Evolutionary conservation across 2,888 invertebrate genomes (phyloP).

Genomic region (Zygogramma bicolorata): DNA sequence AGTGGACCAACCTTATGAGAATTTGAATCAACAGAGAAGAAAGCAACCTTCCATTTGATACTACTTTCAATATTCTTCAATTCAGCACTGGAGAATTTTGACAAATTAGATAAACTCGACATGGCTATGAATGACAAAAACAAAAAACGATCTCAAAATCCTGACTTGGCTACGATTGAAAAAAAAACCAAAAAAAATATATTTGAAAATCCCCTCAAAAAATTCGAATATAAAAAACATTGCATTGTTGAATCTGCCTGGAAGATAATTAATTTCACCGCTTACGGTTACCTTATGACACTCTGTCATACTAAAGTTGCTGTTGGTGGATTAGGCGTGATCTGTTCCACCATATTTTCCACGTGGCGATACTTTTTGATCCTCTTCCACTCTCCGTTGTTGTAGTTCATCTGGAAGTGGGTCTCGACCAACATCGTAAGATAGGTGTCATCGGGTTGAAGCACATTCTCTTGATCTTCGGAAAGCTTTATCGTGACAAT

Average conservation of each 20-base stretch:
- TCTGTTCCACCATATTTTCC: conserved; percentile 68
- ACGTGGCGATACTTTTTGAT: conserved; percentile 90
- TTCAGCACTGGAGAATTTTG: neutral
- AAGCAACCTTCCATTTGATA: neutral
- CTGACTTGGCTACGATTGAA: neutral
- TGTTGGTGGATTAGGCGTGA: conserved; percentile 61
- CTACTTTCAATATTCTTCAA: neutral
- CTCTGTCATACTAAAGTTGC: conserved; percentile 53
- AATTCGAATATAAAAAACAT: neutral
- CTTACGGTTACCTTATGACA: conserved; percentile 28
- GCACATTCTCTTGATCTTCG: conserved; percentile 90
- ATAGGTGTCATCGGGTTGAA: conserved; percentile 86
- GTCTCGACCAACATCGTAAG: conserved; percentile 88
- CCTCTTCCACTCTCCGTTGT: conserved; percentile 96
- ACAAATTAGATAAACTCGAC: too few relatives aligned
- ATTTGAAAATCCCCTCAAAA: neutral
- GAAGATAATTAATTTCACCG: neutral
- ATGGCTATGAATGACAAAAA: too few relatives aligned
- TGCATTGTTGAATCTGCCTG: neutral
- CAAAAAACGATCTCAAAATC: neutral
- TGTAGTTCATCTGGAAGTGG: conserved; percentile 99
- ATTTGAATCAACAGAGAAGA: neutral
- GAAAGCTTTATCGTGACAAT: conserved; percentile 96
- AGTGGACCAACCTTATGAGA: neutral
- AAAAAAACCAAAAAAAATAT: neutral